Evolutionary conservation across 2,113 vertebrate species (phyloP).

Genomic region (Ceyx cyanopectus): DNA sequence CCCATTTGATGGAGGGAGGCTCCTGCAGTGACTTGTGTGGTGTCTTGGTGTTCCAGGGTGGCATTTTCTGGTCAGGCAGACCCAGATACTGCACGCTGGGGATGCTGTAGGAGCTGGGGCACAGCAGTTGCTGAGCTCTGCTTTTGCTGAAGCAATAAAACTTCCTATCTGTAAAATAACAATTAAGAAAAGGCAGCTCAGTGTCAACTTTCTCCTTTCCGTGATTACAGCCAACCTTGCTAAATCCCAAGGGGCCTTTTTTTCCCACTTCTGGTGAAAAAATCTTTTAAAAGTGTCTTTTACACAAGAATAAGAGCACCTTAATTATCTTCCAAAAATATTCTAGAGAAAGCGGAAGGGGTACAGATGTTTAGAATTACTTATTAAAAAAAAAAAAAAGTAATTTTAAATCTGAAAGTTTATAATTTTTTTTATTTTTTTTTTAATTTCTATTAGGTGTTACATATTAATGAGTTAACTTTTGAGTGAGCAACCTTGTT

Average conservation of each 20-base stretch:
- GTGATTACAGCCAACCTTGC: background rate
- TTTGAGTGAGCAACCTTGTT: background rate
- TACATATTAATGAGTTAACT: background rate
- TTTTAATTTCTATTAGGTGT: background rate
- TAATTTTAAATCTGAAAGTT: background rate
- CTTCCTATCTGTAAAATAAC: background rate
- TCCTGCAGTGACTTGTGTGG: background rate
- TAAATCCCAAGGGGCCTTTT: background rate
- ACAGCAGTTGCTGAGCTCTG: background rate
- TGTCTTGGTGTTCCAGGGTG: background rate
- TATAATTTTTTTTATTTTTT: background rate
- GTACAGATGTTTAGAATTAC: background rate
- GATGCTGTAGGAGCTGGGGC: background rate
- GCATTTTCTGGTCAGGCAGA: background rate
- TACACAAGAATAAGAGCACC: rapidly evolving
- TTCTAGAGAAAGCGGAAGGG: background rate
- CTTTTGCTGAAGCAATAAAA: background rate
- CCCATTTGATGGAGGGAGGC: background rate
- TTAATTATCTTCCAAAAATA: background rate
- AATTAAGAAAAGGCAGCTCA: background rate
- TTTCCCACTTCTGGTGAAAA: background rate
- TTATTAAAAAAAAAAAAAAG: too few species aligned
- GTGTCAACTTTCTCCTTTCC: background rate
- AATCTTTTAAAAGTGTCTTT: background rate
- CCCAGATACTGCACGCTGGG: rapidly evolving